Base-by-base conservation (phyloP, 2,797 vertebrate genomes). In the Helostoma temminkii region DNA sequence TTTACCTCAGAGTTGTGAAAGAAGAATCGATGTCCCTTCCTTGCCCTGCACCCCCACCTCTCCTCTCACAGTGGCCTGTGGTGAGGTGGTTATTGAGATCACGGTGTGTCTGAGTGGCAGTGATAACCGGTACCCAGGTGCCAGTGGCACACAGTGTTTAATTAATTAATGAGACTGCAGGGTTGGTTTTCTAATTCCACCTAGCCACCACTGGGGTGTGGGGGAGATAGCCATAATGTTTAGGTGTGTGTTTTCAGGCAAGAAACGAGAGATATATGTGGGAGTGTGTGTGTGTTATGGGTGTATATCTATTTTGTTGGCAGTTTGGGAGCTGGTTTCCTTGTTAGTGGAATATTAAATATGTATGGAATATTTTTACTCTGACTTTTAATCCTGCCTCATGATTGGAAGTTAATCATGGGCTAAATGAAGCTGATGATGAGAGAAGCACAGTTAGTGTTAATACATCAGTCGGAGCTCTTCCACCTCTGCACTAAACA, bases 81-180 rank as follows among this genome's bases (percentile, higher is more conserved):
- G 92, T 89, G 87, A 58, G 82, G 74, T 82, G 78, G 86, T 86
- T 91, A 89, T 84, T 89, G 81, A 93, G 90, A 91, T 90, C 89
- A 90, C 52, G 73, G 87, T 89, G 89, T 77, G 88, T 91, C 93
- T 93, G 91, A 92, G 90, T 89, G 74, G 77, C 81, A 81, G 86
- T 64, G 90, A 94, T 93, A 93, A 94, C 91, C 85, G 78, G 90
- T 82, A 89, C 88, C 88, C 89, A 87, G 87, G 89, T 90, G 89
- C 91, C 90, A 89, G 74, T 71, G 84, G 89, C 84, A 72, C 87
- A 81, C 67, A 66, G 68, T 78, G 82, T 88, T 90, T 92, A 92
- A 93, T 93, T 92, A 93, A 93, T 94, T 94, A 93, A 93, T 92
- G 91, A 93, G 88, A 90, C 89, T 63, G 85, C 78, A 3, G 84